Base-by-base conservation (phyloP, 2,888 invertebrate species). In the Agrilus cyanescens region DNA sequence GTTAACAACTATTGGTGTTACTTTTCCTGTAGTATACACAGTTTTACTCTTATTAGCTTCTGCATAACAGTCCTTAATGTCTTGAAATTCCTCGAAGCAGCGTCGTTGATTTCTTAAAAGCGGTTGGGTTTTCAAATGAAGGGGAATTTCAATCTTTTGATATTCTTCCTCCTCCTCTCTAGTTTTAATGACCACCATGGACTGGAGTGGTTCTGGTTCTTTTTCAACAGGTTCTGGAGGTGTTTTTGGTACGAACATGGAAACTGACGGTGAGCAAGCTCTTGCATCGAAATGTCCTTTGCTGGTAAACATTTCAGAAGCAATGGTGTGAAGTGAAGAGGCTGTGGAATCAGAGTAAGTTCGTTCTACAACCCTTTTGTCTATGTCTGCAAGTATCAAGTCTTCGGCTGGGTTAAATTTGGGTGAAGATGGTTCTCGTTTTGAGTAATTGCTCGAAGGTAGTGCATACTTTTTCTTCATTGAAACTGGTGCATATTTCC, bases 211-310 rank as follows among this genome's bases (percentile, higher is more conserved):
- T 25, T 4, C 10, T 25, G 25, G 10, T 10, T 25, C 25, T 10
- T 25, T 25, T 2, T 4, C 25, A 10, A 10, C 10, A 3, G 2
- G 34, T 38, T 45, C 37, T 4, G 38, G 29, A 34, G 37, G 36
- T 5, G 45, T 38, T 32, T 25, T 39, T 4, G 66, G 66, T 30
- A 66, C 57, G 45, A 54, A 65, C 29, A 64, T 54, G 1, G 56
- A 50, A 45, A 54, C 56, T 2, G 64, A 64, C 4, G 63, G 63
- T 0, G 65, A 63, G 43, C 51, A 56, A 0, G 61, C 56, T 39
- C 62, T 50, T 1, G 65, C 65, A 44, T 61, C 62, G 44, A 61
- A 66, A 48, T 66, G 66, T 1, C 66, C 66, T 45, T 63, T 58
- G 43, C 63, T 63, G 52, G 64, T 63, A 45, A 66, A 66, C 5